phyloP scores from a whole-genome alignment of 2,113 vertebrate species.

The Chionis minor region DNA sequence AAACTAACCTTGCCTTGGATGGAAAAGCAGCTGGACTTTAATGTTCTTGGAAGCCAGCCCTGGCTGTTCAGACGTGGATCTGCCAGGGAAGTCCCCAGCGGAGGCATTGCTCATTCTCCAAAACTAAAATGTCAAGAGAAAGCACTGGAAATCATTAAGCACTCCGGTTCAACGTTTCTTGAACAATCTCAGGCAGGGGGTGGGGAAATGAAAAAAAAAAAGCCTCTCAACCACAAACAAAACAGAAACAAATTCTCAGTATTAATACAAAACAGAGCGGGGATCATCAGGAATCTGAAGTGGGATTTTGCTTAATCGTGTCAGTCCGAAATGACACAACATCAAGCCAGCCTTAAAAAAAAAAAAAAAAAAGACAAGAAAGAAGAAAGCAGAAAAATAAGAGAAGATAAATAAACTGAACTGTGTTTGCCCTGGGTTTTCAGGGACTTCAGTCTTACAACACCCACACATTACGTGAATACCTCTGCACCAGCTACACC shows the following conservation, averaged over 20 bases:
- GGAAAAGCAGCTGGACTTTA: constrained; percentile 71
- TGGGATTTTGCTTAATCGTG: background rate
- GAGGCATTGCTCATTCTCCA: constrained; percentile 62
- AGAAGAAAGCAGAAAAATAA: background rate
- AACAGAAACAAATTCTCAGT: constrained; percentile 22
- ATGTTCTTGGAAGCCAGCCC: constrained; percentile 74
- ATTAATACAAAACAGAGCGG: background rate
- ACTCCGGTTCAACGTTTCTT: constrained; percentile 60
- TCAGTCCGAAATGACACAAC: background rate
- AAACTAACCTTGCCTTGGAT: constrained; percentile 73
- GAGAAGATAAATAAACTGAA: background rate
- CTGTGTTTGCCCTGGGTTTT: background rate
- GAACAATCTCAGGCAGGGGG: background rate
- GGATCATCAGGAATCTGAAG: background rate
- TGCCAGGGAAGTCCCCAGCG: constrained; percentile 70
- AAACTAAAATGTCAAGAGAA: constrained; percentile 51
- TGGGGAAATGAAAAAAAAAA: background rate
- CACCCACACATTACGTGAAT: background rate
- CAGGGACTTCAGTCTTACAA: background rate
- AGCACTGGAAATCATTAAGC: constrained; percentile 65
- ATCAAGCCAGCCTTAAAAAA: background rate
- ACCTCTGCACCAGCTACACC: background rate
- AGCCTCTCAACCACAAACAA: background rate
- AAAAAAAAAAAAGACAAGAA: background rate
- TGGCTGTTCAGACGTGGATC: constrained; percentile 59